Conservation (phyloP, 1,140 invertebrate species). For the Diorhabda sublineata region DNA sequence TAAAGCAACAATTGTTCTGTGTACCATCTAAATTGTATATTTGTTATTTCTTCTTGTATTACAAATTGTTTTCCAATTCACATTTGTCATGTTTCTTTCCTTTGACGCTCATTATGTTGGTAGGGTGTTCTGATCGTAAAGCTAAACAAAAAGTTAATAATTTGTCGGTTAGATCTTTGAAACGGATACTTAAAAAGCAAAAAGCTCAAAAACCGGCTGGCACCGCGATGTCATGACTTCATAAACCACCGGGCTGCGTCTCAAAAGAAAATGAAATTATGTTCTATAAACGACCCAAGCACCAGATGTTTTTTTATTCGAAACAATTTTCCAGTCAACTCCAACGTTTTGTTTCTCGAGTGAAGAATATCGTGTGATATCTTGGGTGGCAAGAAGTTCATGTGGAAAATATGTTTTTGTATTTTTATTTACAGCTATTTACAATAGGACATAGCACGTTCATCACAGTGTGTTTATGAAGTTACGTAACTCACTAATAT, state of each 20-base stretch:
- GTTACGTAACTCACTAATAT: too few species aligned
- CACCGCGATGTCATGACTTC: conserved; percentile 8
- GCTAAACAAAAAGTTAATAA: conserved; percentile 15
- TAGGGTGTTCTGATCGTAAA: neutral
- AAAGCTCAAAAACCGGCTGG: conserved; percentile 16
- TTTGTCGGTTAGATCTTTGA: conserved; percentile 22
- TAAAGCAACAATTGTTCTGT: too few species aligned
- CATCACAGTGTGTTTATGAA: too few species aligned
- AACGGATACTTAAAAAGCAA: conserved; percentile 22
- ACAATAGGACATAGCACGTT: too few species aligned
- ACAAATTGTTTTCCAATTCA: too few species aligned
- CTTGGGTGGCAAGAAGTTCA: too few species aligned
- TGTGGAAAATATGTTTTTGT: too few species aligned
- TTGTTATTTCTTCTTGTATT: too few species aligned
- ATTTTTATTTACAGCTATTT: too few species aligned
- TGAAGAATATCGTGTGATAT: too few species aligned
- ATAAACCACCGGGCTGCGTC: neutral
- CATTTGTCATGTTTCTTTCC: neutral
- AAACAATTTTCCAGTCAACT: neutral
- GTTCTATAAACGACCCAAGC: neutral
- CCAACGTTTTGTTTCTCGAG: too few species aligned
- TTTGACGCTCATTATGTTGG: neutral
- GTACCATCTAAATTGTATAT: too few species aligned
- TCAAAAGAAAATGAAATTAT: conserved; percentile 1
- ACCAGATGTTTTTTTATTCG: neutral